phyloP scores from a whole-genome alignment of 2,888 invertebrate species.

The Torymus aiolomorphi region DNA sequence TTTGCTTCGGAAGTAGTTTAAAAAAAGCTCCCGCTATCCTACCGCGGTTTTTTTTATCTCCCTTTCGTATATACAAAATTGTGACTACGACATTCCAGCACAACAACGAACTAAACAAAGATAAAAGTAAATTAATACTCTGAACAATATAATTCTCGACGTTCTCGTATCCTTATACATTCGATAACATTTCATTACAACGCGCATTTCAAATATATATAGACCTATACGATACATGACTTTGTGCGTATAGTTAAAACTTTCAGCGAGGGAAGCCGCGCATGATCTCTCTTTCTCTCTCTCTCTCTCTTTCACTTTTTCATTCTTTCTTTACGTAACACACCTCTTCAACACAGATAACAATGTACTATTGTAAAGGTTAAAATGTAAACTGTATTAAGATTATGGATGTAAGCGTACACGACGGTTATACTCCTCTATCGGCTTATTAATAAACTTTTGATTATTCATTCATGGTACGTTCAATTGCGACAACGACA shows the following conservation, averaged over 20 bases:
- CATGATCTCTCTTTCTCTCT: too few relatives aligned
- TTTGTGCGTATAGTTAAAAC: background rate
- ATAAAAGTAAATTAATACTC: background rate
- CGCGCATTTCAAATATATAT: conserved; percentile 20
- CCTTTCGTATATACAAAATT: conserved; percentile 31
- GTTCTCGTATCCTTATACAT: too few relatives aligned
- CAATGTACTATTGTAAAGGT: conserved; percentile 34
- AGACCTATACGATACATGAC: conserved; percentile 2
- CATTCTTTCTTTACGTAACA: conserved; percentile 35
- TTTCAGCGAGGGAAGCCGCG: conserved; percentile 27
- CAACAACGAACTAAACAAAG: conserved; percentile 11
- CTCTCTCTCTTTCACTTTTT: too few relatives aligned
- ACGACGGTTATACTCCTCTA: background rate
- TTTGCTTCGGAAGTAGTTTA: background rate
- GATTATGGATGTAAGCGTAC: background rate
- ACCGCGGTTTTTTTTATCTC: background rate
- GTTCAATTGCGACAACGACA: conserved; percentile 20
- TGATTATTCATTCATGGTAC: conserved; percentile 28
- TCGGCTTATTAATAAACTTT: conserved; percentile 31
- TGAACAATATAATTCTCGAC: too few relatives aligned
- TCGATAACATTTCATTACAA: too few relatives aligned
- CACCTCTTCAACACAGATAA: conserved; percentile 8
- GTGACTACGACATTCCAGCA: background rate
- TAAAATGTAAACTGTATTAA: conserved; percentile 27
- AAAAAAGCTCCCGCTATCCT: conserved; percentile 19